Percentiles rank a stretch among this genome's conserved stretches.
Conservation (phyloP, 2,888 invertebrate genomes). For the Choristoneura rosaceana region DNA sequence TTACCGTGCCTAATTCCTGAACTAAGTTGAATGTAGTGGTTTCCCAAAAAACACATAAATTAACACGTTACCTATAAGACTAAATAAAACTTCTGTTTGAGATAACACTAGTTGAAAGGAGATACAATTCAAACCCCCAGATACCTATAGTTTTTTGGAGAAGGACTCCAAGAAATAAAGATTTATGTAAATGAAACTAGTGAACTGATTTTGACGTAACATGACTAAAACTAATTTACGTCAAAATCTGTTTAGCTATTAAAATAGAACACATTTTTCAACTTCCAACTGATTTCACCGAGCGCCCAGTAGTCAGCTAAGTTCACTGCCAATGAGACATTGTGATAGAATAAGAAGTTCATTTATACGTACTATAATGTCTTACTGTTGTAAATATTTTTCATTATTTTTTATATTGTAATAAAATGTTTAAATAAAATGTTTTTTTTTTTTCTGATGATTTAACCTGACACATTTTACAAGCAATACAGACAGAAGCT, state of each 20-base stretch:
- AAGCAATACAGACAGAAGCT: too few relatives aligned
- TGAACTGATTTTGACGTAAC: background rate
- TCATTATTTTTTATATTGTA: conserved; percentile 55
- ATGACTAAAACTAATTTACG: background rate
- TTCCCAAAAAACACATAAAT: background rate
- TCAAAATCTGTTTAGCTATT: background rate
- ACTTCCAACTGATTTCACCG: background rate
- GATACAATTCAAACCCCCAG: too few relatives aligned
- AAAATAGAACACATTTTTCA: background rate
- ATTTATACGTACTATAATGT: conserved; percentile 51
- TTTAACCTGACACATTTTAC: too few relatives aligned
- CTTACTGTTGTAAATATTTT: conserved; percentile 77
- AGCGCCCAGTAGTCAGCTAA: conserved; percentile 12
- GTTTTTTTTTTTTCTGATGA: conserved; percentile 8
- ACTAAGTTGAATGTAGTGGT: background rate
- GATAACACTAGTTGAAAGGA: background rate
- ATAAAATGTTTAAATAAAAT: conserved; percentile 54
- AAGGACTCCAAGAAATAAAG: background rate
- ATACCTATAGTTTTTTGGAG: background rate
- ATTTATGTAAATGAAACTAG: background rate
- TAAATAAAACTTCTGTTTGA: background rate
- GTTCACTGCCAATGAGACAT: conserved; percentile 29
- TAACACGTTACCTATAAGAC: background rate
- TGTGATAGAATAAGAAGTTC: conserved; percentile 41
- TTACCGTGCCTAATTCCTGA: background rate